phyloP scores from a whole-genome alignment of 2,888 invertebrate genomes.

The Andrena chrysosceles region DNA sequence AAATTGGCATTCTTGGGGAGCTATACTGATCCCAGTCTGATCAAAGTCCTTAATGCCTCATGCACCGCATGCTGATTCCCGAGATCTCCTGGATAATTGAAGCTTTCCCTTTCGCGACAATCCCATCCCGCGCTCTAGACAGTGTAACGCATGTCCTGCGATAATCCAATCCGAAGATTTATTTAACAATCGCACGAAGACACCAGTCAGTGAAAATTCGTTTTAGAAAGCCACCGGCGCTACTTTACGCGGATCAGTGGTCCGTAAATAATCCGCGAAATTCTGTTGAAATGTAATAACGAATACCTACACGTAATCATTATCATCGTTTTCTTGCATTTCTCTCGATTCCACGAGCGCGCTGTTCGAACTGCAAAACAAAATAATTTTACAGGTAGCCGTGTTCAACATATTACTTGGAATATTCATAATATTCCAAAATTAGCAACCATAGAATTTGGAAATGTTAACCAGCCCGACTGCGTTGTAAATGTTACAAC shows the following conservation, averaged over 20 bases:
- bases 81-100: conserved; percentile 22
- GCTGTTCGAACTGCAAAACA: neutral
- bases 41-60: conserved; percentile 20
- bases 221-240: neutral
- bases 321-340: conserved; percentile 3
- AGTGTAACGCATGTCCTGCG: neutral
- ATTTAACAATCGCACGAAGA: neutral
- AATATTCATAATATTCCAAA: conserved; percentile 3
- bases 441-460: neutral
- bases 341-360: neutral
- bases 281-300: neutral
- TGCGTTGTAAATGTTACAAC: neutral
- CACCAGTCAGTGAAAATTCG: neutral
- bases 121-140: neutral
- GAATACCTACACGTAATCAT: neutral
- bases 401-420: neutral
- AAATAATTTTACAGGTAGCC: conserved; percentile 6
- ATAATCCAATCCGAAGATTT: neutral
- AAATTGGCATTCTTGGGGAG: conserved; percentile 20
- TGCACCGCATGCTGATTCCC: conserved; percentile 18
- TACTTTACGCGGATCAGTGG: neutral
- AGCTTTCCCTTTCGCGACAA: conserved; percentile 27
- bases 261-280: conserved; percentile 4
- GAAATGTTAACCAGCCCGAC: neutral
- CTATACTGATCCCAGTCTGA: neutral